A percentile compares a stretch with the other conserved stretches of the same genome.
These are phyloP conservation scores for Eristalinus aeneus DNA, from an alignment of 2,888 invertebrate genomes.

Conservation along the genomic window DNA sequence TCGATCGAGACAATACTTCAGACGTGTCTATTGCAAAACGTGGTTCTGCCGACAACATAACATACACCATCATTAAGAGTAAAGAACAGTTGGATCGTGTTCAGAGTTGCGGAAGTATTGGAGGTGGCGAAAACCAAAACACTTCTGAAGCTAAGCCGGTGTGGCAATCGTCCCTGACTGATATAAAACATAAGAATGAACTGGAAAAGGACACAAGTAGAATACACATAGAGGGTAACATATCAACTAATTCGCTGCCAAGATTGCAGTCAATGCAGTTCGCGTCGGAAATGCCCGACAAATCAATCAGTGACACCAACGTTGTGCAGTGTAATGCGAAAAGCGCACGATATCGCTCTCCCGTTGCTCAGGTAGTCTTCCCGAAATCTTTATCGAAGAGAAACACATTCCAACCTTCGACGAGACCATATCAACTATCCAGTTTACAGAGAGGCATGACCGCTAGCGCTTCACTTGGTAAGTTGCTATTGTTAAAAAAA, in stretches of 20 bases:
- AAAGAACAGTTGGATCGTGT: conserved; percentile 88
- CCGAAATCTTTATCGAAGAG: conserved; percentile 1
- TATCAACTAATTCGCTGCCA: conserved; percentile 72
- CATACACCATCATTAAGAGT: conserved; percentile 90
- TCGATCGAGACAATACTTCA: conserved; percentile 85
- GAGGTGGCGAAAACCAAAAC: conserved; percentile 82
- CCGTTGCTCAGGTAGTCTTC: conserved; percentile 84
- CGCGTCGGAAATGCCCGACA: conserved; percentile 73
- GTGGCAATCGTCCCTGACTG: conserved; percentile 76
- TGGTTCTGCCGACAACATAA: conserved; percentile 90
- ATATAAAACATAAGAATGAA: conserved; percentile 72
- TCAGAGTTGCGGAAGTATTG: conserved; percentile 91
- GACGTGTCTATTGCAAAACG: conserved; percentile 87
- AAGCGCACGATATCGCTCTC: conserved; percentile 92
- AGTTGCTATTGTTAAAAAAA: too few relatives aligned
- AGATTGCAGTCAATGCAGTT: conserved; percentile 71
- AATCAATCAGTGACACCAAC: conserved; percentile 85
- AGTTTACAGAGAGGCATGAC: neutral
- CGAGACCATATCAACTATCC: conserved; percentile 80
- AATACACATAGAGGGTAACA: neutral
- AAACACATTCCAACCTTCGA: conserved; percentile 82
- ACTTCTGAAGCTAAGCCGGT: conserved; percentile 78
- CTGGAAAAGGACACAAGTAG: conserved; percentile 1
- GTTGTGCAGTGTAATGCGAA: conserved; percentile 84
- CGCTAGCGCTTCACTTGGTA: conserved; percentile 40